Percentiles rank a stretch among this genome's conserved stretches.
Conservation (phyloP, 2,113 vertebrate genomes). For the Oriolus oriolus region DNA sequence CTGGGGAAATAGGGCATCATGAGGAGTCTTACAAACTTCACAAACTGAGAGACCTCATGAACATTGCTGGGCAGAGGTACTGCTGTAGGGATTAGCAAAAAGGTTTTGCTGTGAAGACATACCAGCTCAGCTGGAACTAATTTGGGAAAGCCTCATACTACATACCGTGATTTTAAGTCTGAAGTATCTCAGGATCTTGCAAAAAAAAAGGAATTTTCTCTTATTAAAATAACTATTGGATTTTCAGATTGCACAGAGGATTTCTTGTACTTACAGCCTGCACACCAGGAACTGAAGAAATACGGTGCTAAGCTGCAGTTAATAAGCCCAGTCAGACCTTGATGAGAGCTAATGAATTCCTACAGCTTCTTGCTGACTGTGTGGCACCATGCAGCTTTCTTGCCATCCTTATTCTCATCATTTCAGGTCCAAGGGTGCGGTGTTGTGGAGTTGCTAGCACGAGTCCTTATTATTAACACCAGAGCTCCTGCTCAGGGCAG, state of each 20-base stretch:
- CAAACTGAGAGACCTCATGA: neutral
- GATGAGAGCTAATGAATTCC: neutral
- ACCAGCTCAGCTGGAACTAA: neutral
- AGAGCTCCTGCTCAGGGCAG: neutral
- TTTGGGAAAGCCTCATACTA: neutral
- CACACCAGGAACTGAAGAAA: neutral
- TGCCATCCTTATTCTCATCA: neutral
- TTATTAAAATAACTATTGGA: neutral
- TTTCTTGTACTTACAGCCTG: neutral
- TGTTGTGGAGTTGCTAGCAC: neutral
- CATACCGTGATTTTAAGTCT: neutral
- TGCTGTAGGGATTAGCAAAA: neutral
- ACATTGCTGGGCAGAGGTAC: neutral
- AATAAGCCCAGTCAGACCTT: conserved; percentile 6
- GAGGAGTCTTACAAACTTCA: neutral
- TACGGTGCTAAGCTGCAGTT: neutral
- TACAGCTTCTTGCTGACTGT: neutral
- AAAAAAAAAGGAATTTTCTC: neutral
- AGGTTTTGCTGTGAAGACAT: neutral
- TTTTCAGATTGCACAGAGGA: neutral
- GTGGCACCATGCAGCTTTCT: neutral
- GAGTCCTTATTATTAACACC: neutral
- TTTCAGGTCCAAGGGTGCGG: neutral
- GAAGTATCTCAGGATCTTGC: neutral
- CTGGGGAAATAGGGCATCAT: neutral